Base-by-base conservation (phyloP, 2,797 vertebrate species). In the Triplophysa yarkandensis region DNA sequence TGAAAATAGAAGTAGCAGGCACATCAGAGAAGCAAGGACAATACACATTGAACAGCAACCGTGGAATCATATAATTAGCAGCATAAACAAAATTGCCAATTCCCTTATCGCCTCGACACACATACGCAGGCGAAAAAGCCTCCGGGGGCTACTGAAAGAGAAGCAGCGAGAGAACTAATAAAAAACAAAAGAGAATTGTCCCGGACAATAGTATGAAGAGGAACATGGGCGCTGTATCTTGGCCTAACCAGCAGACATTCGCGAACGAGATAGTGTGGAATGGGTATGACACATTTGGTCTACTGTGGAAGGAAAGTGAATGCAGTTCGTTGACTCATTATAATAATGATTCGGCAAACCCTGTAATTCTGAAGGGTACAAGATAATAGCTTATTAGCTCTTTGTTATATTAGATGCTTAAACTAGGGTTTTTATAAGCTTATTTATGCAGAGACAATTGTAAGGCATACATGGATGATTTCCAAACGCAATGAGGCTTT, bases 21-120 rank as follows among this genome's bases (percentile, higher is more conserved):
- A 77, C 82, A 83, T 81, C 80, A 78, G 71, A 52, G 74, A 86
- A 71, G 69, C 83, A 84, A 87, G 83, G 79, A 84, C 85, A 78
- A 80, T 75, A 61, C 73, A 77, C 72, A 71, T 63, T 17, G 75
- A 46, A 79, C 17, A 82, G 81, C 78, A 82, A 79, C 77, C 16
- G 30, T 74, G 78, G 72, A 81, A 82, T 85, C 81, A 80, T 73
- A 82, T 86, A 87, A 89, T 90, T 88, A 88, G 80, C 81, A 77
- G 79, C 71, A 80, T 82, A 77, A 84, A 88, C 71, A 86, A 84
- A 82, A 85, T 80, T 80, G 68, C 34, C 77, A 65, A 74, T 80
- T 83, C 69, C 82, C 74, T 77, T 77, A 83, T 85, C 77, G 28
- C 64, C 67, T 64, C 13, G 13, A 57, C 73, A 76, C 82, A 79